These are phyloP conservation scores for Dynastes grantii DNA, from an alignment of 2,888 invertebrate species.

Conservation along the genomic window DNA sequence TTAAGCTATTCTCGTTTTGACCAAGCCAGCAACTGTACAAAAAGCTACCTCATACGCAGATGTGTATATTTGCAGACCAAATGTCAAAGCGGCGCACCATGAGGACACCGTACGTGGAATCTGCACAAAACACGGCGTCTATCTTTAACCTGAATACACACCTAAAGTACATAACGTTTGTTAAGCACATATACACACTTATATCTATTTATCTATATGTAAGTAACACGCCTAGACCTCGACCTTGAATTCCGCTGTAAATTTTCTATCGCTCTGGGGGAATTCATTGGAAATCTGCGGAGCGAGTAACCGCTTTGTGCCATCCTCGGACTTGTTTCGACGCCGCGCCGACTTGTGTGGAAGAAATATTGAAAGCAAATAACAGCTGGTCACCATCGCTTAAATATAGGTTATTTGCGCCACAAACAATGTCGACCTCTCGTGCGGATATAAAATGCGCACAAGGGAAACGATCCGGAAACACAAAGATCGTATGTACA, in stretches of 20 bases:
- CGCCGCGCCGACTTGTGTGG: not conserved
- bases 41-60: no score
- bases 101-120: no score
- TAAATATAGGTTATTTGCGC: constrained; percentile 2
- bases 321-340: constrained; percentile 14
- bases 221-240: constrained; percentile 31
- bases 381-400: constrained; percentile 8
- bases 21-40: no score
- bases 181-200: not conserved
- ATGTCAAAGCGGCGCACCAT: no score
- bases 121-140: no score
- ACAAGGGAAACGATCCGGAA: not conserved
- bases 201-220: not conserved
- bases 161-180: not conserved
- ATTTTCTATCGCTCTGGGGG: constrained; percentile 30
- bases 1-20: no score
- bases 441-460: not conserved
- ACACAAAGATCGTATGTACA: no score
- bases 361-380: not conserved
- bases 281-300: constrained; percentile 23
- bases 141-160: no score
- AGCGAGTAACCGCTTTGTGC: constrained; percentile 4
- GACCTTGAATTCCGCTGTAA: constrained; percentile 32
- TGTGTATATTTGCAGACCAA: no score
- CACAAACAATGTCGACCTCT: not conserved